phyloP scores from a whole-genome alignment of 2,113 vertebrate species.

The Semicossyphus pulcher region DNA sequence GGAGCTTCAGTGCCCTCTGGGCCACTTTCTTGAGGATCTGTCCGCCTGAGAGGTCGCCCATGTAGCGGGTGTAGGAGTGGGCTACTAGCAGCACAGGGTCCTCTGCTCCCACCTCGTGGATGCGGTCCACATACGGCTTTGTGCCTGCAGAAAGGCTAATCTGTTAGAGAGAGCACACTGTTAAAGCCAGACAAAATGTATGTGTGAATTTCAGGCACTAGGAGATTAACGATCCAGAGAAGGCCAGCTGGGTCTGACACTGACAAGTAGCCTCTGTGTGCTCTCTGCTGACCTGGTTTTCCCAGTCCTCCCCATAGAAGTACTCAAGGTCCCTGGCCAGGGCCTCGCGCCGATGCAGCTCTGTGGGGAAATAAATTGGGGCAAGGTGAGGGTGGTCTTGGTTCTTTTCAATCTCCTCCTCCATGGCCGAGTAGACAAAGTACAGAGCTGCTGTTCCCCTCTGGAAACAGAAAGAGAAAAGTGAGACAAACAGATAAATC shows the following conservation, averaged over 20 bases:
- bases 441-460: slow-evolving; percentile 89
- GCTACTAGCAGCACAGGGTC: slow-evolving; percentile 89
- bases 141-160: slow-evolving; percentile 82
- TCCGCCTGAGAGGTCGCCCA: slow-evolving; percentile 95
- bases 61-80: slow-evolving; percentile 93
- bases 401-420: slow-evolving; percentile 91
- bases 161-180: slow-evolving; percentile 11
- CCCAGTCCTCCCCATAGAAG: slow-evolving; percentile 90
- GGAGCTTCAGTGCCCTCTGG: slow-evolving; percentile 91
- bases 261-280: too few species aligned
- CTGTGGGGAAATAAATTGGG: slow-evolving; percentile 90
- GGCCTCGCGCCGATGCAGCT: slow-evolving; percentile 88
- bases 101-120: slow-evolving; percentile 85
- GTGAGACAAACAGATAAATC: neutral
- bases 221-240: too few species aligned
- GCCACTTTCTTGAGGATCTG: slow-evolving; percentile 95
- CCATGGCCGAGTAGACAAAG: slow-evolving; percentile 90
- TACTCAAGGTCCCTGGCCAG: slow-evolving; percentile 87
- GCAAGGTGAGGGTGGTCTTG: slow-evolving; percentile 86
- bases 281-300: slow-evolving; percentile 79
- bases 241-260: too few species aligned
- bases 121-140: slow-evolving; percentile 87
- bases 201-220: too few species aligned
- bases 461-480: slow-evolving; percentile 65
- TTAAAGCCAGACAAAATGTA: neutral